Evolutionary conservation across 1,140 invertebrate species (phyloP).

Genomic region (Holotrichia oblita): DNA sequence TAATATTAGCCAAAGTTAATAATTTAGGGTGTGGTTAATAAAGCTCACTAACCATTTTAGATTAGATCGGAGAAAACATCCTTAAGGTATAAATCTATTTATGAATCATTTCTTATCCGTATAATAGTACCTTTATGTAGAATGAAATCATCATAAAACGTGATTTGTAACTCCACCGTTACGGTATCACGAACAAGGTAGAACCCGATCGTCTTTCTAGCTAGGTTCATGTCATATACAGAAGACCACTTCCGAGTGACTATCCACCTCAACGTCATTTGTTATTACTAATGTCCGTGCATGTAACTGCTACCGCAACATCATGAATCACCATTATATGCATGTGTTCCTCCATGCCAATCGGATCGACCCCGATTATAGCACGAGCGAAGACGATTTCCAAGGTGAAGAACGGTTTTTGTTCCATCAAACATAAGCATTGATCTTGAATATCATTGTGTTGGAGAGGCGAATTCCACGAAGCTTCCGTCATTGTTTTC

Average conservation of each 20-base stretch:
- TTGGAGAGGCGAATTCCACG: not conserved
- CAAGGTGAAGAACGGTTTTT: constrained; percentile 4
- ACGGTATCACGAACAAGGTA: constrained; percentile 47
- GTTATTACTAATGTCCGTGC: constrained; percentile 41
- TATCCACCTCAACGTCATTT: constrained; percentile 42
- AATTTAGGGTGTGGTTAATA: too few species aligned
- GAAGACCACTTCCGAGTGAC: constrained; percentile 45
- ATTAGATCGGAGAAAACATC: too few species aligned
- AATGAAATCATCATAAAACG: constrained; percentile 54
- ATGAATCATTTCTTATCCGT: constrained; percentile 47
- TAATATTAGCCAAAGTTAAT: too few species aligned
- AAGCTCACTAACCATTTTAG: too few species aligned
- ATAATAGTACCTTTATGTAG: constrained; percentile 47
- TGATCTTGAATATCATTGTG: constrained; percentile 14
- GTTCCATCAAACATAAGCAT: not conserved
- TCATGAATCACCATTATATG: constrained; percentile 36
- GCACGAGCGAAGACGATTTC: not conserved
- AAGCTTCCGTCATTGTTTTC: not conserved
- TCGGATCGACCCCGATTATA: not conserved
- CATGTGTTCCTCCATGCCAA: not conserved
- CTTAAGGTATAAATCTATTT: too few species aligned
- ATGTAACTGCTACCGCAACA: constrained; percentile 30
- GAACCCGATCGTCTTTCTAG: constrained; percentile 29
- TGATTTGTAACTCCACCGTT: constrained; percentile 49
- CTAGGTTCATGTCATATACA: constrained; percentile 42